Evolutionary conservation across 2,888 invertebrate genomes (phyloP).

Genomic region (Dromius quadrimaculatus): DNA sequence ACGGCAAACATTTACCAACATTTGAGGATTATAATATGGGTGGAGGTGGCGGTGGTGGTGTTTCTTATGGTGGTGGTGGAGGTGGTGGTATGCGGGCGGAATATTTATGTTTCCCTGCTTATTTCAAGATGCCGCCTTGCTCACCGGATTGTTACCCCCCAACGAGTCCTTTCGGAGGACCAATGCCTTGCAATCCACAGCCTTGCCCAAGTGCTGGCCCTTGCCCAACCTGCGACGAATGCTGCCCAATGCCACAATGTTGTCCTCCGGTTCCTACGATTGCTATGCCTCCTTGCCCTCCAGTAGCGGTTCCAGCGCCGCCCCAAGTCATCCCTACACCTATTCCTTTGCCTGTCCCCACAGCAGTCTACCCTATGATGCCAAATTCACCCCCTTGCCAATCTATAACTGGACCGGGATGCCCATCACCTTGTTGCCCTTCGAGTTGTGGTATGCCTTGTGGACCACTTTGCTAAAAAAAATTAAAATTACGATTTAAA

Average conservation of each 20-base stretch:
- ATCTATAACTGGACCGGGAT: conserved; percentile 51
- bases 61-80: conserved; percentile 58
- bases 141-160: conserved; percentile 67
- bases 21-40: conserved; percentile 53
- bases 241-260: conserved; percentile 44
- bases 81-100: conserved; percentile 61
- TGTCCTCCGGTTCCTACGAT: conserved; percentile 45
- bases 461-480: conserved; percentile 44
- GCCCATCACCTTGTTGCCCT: neutral
- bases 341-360: conserved; percentile 35
- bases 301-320: conserved; percentile 31
- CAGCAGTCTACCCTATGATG: conserved; percentile 58
- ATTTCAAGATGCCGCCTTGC: conserved; percentile 59
- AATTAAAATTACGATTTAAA: neutral
- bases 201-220: conserved; percentile 60
- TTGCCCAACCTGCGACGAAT: conserved; percentile 17
- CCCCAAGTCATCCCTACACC: conserved; percentile 40
- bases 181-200: conserved; percentile 66
- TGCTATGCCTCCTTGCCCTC: conserved; percentile 41
- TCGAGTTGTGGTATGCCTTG: conserved; percentile 14
- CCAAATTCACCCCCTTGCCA: conserved; percentile 65
- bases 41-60: conserved; percentile 55
- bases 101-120: conserved; percentile 62
- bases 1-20: conserved; percentile 61
- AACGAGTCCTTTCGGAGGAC: conserved; percentile 66